Evolutionary conservation across 37 sponge, comb jelly and placozoan genomes (phyloP).

Genomic region (Aphrocallistes beatrix): DNA sequence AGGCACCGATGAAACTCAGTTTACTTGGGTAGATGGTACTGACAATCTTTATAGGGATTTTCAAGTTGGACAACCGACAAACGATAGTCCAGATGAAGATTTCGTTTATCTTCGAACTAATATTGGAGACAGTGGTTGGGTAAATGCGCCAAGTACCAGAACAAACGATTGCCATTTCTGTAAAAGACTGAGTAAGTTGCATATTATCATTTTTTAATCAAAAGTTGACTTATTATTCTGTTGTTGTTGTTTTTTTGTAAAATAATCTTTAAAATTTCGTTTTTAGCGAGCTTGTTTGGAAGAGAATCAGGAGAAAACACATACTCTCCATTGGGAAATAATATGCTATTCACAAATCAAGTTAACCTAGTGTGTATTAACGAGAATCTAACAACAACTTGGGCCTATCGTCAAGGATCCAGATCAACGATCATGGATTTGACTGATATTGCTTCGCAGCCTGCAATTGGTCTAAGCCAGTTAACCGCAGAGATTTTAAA

Average conservation of each 20-base stretch:
- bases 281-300: not conserved
- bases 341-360: not conserved
- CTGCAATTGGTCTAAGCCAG: not conserved
- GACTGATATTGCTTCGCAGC: not conserved
- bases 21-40: not conserved
- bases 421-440: not conserved
- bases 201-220: no score
- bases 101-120: not conserved
- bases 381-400: not conserved
- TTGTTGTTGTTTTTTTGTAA: no score
- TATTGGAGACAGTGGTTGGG: not conserved
- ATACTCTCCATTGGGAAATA: not conserved
- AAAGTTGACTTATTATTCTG: no score
- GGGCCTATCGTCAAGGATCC: not conserved
- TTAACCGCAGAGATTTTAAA: not conserved
- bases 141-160: not conserved
- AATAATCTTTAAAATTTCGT: not conserved
- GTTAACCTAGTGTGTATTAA: not conserved
- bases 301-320: not conserved
- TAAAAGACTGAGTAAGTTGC: not conserved
- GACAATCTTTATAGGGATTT: not conserved
- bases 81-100: not conserved
- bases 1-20: not conserved
- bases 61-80: not conserved
- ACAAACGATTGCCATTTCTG: not conserved